Base-by-base conservation (phyloP, 2,888 invertebrate species). In the Cheilosia soror region DNA sequence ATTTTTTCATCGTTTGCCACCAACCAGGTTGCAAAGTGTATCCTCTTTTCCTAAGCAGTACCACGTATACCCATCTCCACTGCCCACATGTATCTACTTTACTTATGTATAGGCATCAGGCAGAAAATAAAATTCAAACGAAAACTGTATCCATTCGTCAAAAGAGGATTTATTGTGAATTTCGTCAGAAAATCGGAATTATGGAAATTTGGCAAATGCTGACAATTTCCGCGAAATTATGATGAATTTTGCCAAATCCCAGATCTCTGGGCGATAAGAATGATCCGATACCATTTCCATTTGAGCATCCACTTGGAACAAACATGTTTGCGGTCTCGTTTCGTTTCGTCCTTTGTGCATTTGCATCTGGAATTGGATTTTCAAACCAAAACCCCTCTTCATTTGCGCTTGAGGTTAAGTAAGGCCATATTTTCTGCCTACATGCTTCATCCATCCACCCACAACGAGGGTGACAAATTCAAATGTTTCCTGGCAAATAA, bases 391-490 rank as follows among this genome's bases (percentile, higher is more conserved):
- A 33, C 6, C 25, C 65, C 15, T n/a, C 31, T 25, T 40, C 49
- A 33, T 40, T 40, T 40, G 13, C 27, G 4, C 11, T 37, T 15
- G n/a, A 15, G 13, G 31, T 71, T 60, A 71, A 49, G 47, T 37
- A 49, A 72, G 53, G 20, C 53, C 25, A n/a, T n/a, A 29, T 51
- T 7, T n/a, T 25, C 33, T 20, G 5, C 20, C 57, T 6, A 33
- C 20, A 20, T 20, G 20, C 20, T 20, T 20, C 20, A 20, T 20
- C 31, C n/a, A 47, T n/a, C 15, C 29, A 20, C 2, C 44, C 27
- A 27, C 47, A 13, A 15, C 31, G 20, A 31, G 58, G 75, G 40
- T 77, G 62, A 69, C 62, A 77, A 68, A 76, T 76, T 76, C 66
- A 29, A 53, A 68, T 68, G 58, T 53, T 63, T 69, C 37, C 55